Conservation (phyloP, 92 coral and sea anemone genomes). For the Zoanthus sociatus region DNA sequence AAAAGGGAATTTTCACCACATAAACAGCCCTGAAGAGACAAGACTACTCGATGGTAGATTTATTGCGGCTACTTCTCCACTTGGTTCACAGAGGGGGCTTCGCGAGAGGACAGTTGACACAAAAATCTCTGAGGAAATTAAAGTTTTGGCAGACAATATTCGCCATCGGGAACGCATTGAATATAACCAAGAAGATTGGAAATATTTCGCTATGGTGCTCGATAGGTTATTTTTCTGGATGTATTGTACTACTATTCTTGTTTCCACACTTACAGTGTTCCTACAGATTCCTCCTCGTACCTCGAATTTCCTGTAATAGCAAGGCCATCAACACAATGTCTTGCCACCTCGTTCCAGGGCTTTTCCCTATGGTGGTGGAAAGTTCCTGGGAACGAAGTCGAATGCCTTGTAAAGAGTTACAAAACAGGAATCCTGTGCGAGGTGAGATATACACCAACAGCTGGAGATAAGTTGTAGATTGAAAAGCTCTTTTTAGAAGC, state of each 20-base stretch:
- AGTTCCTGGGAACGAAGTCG: no score
- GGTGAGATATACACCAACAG: no score
- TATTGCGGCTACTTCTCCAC: slow-evolving; percentile 74
- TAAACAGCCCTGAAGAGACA: slow-evolving; percentile 83
- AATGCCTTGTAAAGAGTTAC: no score
- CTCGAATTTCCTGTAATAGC: not conserved
- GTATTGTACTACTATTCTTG: slow-evolving; percentile 81
- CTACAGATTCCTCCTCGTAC: slow-evolving; percentile 50
- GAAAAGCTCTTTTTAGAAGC: no score
- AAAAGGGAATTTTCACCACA: slow-evolving; percentile 60
- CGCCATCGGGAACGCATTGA: slow-evolving; percentile 83
- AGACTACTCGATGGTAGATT: slow-evolving; percentile 72
- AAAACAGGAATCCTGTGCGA: no score
- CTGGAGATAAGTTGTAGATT: no score
- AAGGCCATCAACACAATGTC: no score
- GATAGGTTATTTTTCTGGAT: slow-evolving; percentile 97
- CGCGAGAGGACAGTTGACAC: slow-evolving; percentile 71
- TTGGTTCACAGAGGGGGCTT: slow-evolving; percentile 69
- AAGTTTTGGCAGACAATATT: slow-evolving; percentile 85
- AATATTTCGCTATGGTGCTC: slow-evolving; percentile 92
- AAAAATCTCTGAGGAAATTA: slow-evolving; percentile 75
- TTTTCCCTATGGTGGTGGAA: no score
- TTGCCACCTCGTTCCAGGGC: no score
- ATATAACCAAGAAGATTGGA: slow-evolving; percentile 94
- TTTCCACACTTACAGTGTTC: slow-evolving; percentile 87